A percentile compares a stretch with the other conserved stretches of the same genome.
phyloP scores from a whole-genome alignment of 2,113 vertebrate genomes.

The pig (Sus scrofa) region T2T-Sscrofa CM000824.6:136722001-136722500 shows the following conservation, averaged over 20 bases:
- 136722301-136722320: not conserved
- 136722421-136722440: not conserved
- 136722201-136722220: slow-evolving; percentile 9
- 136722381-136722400: not conserved
- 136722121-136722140: not conserved
- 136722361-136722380: not conserved
- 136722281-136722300: not conserved
- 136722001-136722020: not conserved
- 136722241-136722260: not conserved
- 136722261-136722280: not conserved
- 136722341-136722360: not conserved
- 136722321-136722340: not conserved
- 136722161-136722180: slow-evolving; percentile 11
- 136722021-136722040: not conserved
- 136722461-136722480: not conserved
- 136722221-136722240: not conserved
- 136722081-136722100: not conserved
- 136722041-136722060: not conserved
- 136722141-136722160: not conserved
- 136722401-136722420: not conserved
- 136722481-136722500: slow-evolving; percentile 7
- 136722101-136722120: not conserved
- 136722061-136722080: not conserved
- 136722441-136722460: not conserved
- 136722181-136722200: slow-evolving; percentile 10